phyloP scores from a whole-genome alignment of 2,113 vertebrate species.

The Tricholaema leucomelas region DNA sequence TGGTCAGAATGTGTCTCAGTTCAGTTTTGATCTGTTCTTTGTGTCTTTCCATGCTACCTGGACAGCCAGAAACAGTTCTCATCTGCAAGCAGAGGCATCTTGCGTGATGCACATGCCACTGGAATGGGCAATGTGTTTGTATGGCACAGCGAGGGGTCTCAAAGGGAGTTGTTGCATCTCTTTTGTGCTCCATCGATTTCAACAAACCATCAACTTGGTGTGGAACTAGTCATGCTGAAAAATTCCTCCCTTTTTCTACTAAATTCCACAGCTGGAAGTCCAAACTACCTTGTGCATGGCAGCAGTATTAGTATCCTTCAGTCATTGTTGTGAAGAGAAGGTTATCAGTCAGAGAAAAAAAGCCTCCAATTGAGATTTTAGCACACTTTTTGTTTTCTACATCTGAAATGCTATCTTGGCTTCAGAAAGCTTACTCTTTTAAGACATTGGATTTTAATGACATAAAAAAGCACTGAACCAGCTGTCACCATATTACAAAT shows the following conservation, averaged over 20 bases:
- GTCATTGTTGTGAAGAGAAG: neutral
- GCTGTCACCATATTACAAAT: conserved; percentile 61
- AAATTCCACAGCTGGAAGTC: neutral
- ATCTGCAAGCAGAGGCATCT: neutral
- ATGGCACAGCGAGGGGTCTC: neutral
- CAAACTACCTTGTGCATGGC: fast-evolving
- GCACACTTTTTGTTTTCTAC: neutral
- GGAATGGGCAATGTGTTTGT: neutral
- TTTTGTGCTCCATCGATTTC: neutral
- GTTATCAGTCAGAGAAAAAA: neutral
- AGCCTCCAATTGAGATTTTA: neutral
- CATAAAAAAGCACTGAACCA: conserved; percentile 46
- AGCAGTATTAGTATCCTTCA: neutral
- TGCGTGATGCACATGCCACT: fast-evolving
- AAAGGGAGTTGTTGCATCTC: fast-evolving
- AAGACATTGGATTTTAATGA: conserved; percentile 60
- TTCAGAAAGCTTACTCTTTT: conserved; percentile 18
- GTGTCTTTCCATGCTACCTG: neutral
- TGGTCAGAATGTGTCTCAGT: neutral
- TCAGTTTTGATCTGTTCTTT: neutral
- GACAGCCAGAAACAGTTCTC: neutral
- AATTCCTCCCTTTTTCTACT: neutral
- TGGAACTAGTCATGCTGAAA: neutral
- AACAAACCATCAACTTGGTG: neutral
- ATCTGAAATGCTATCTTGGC: conserved; percentile 7